These are phyloP conservation scores for Conchocele bisecta DNA, from an alignment of 2,888 invertebrate genomes.

Conservation along the genomic window DNA sequence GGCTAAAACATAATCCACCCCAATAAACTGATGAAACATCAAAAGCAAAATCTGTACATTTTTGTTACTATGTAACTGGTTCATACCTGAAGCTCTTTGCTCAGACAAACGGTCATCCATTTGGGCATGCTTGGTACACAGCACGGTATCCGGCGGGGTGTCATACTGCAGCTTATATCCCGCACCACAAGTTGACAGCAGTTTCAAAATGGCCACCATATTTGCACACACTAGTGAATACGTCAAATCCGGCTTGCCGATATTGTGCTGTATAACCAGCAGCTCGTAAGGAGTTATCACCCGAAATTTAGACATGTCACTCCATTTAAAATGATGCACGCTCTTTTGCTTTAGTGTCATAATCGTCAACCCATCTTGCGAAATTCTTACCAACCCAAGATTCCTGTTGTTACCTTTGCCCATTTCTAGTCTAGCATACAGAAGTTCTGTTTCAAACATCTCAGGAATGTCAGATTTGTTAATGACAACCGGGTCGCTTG, in stretches of 20 bases:
- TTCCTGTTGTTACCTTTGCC: conserved; percentile 43
- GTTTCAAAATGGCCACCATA: conserved; percentile 54
- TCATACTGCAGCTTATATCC: conserved; percentile 61
- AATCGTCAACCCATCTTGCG: conserved; percentile 62
- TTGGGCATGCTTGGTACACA: conserved; percentile 38
- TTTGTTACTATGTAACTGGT: too few species aligned
- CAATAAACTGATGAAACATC: too few species aligned
- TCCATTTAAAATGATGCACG: conserved; percentile 62
- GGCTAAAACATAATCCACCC: too few species aligned
- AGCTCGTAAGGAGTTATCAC: conserved; percentile 69
- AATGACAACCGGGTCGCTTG: conserved; percentile 62
- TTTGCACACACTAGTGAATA: conserved; percentile 62
- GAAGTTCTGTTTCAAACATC: conserved; percentile 63
- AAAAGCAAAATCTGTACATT: too few species aligned
- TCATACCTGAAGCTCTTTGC: too few species aligned
- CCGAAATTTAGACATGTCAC: conserved; percentile 63
- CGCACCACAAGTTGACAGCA: conserved; percentile 54
- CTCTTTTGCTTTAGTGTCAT: conserved; percentile 56
- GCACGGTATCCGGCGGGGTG: conserved; percentile 36
- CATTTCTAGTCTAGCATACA: conserved; percentile 58
- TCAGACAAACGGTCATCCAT: too few species aligned
- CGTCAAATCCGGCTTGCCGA: conserved; percentile 67
- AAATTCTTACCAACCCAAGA: conserved; percentile 57
- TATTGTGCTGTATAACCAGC: conserved; percentile 57
- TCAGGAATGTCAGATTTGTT: conserved; percentile 63